phyloP scores from a whole-genome alignment of 2,113 vertebrate species.

The Rhynchomys soricoides region DNA sequence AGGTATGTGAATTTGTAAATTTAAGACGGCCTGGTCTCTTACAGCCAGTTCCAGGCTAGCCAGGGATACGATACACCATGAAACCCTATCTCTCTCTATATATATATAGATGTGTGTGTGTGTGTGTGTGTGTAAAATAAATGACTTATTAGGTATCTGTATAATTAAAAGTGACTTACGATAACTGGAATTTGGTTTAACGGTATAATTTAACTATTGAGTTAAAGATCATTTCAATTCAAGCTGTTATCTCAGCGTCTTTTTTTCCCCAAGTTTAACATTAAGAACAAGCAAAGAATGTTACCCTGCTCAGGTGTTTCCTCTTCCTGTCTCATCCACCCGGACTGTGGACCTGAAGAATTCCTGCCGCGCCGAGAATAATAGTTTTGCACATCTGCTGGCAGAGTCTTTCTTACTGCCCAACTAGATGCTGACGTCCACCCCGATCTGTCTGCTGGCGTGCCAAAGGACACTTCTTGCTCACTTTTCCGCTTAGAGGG shows the following conservation, averaged over 20 bases:
- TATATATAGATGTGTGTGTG: too few relatives aligned
- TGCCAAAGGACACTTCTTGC: constrained; percentile 87
- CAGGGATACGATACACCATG: not conserved
- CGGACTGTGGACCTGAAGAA: constrained; percentile 86
- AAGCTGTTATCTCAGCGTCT: not conserved
- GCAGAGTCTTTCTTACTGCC: constrained; percentile 96
- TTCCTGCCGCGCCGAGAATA: constrained; percentile 94
- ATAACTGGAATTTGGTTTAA: constrained; percentile 2
- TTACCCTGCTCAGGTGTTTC: constrained; percentile 90
- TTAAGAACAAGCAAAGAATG: not conserved
- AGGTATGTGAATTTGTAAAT: not conserved
- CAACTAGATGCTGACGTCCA: constrained; percentile 98
- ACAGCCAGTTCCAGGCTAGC: not conserved
- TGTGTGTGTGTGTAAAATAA: too few relatives aligned
- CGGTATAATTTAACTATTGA: not conserved
- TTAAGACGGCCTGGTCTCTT: not conserved
- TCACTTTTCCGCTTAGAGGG: constrained; percentile 90
- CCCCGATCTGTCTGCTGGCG: constrained; percentile 93
- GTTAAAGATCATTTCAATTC: not conserved
- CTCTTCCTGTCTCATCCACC: constrained; percentile 93
- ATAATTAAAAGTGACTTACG: not conserved
- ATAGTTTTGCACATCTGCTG: constrained; percentile 98
- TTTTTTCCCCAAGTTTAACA: not conserved
- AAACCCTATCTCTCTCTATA: not conserved
- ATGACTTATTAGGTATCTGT: not conserved